A percentile compares a stretch with the other conserved stretches of the same genome.
phyloP scores from a whole-genome alignment of 2,797 vertebrate species.

The Micropoecilia bifurca region DNA sequence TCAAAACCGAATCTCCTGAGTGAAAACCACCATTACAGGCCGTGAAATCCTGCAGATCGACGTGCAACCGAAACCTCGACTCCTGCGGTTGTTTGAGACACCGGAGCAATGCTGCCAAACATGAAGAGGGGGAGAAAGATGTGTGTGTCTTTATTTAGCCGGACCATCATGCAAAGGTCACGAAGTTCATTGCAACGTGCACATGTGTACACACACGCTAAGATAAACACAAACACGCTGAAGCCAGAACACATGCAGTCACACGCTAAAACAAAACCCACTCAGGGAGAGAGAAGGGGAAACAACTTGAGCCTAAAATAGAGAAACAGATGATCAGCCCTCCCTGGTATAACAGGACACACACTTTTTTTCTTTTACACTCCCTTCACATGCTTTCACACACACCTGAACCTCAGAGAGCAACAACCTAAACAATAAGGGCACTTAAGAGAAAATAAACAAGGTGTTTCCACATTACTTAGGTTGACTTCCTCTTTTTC shows the following conservation, averaged over 20 bases:
- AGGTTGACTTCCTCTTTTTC: background rate
- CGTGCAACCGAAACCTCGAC: constrained; percentile 12
- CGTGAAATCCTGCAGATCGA: constrained; percentile 5
- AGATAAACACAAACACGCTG: constrained; percentile 25
- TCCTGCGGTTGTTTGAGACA: constrained; percentile 30
- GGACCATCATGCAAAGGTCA: constrained; percentile 54
- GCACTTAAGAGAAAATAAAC: background rate
- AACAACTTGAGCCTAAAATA: constrained; percentile 57
- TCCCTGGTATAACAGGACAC: constrained; percentile 20
- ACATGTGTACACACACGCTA: constrained; percentile 22
- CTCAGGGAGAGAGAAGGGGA: constrained; percentile 38
- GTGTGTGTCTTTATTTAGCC: constrained; percentile 63
- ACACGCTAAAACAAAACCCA: constrained; percentile 10
- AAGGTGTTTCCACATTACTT: constrained; percentile 6
- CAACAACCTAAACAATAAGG: background rate
- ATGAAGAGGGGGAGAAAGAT: constrained; percentile 41
- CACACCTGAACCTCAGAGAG: background rate
- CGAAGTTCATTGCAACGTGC: constrained; percentile 46
- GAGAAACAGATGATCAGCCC: constrained; percentile 50
- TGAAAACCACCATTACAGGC: constrained; percentile 8
- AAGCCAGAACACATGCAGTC: constrained; percentile 8
- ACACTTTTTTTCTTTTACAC: background rate
- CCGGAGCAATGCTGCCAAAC: constrained; percentile 37
- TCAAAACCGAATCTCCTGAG: constrained; percentile 32
- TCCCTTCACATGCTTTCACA: constrained; percentile 1